phyloP scores from a whole-genome alignment of 2,888 invertebrate genomes.

The Calliphora vomitoria region DNA sequence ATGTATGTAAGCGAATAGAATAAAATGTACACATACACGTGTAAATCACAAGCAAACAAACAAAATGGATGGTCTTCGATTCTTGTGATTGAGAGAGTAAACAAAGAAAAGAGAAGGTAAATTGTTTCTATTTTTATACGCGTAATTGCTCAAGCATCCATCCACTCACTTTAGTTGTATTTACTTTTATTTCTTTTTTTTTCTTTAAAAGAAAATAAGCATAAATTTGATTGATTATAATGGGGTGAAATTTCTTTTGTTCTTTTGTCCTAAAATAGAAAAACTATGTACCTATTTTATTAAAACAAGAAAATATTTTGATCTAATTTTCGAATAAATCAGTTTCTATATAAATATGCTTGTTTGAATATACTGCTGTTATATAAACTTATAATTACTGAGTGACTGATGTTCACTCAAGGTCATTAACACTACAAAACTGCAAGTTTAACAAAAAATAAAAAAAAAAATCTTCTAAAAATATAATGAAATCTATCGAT shows the following conservation, averaged over 20 bases:
- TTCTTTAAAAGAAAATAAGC: not conserved
- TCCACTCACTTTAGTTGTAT: conserved; percentile 38
- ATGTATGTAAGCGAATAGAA: not conserved
- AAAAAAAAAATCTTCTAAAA: not conserved
- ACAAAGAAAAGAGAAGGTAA: conserved; percentile 37
- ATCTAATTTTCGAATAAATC: too few species aligned
- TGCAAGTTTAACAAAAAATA: not conserved
- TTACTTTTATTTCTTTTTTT: not conserved
- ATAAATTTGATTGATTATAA: conserved; percentile 47
- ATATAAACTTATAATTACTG: conserved; percentile 2
- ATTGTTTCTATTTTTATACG: conserved; percentile 62
- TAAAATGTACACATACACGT: conserved; percentile 18
- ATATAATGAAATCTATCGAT: conserved; percentile 3
- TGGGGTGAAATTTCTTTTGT: not conserved
- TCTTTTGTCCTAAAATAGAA: not conserved
- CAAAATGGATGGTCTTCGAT: conserved; percentile 11
- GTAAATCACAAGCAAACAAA: conserved; percentile 24
- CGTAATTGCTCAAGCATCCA: conserved; percentile 47
- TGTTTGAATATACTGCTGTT: not conserved
- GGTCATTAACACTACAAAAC: conserved; percentile 50
- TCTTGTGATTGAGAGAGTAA: conserved; percentile 3
- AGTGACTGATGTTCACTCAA: conserved; percentile 20
- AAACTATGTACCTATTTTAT: not conserved
- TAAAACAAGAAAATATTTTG: too few species aligned
- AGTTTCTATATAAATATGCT: not conserved